A percentile compares a stretch with the other conserved stretches of the same genome.
phyloP scores from a whole-genome alignment of 37 sponge, comb jelly and placozoan species.

The Beroe forskalii region DNA sequence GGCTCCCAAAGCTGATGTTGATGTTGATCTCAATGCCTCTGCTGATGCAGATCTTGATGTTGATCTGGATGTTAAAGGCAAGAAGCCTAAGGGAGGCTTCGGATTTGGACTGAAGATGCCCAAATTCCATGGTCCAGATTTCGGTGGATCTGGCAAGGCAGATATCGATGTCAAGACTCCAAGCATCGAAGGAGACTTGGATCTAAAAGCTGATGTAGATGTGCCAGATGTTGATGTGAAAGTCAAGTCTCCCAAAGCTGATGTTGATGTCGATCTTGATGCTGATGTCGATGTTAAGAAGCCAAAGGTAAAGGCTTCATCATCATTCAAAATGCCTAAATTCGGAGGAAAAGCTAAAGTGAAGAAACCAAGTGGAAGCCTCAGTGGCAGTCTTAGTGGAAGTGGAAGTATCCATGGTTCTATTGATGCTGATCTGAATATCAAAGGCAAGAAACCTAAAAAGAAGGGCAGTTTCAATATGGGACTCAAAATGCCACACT shows the following conservation, averaged over 20 bases:
- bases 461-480: conserved; percentile 20
- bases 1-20: background rate
- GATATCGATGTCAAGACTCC: background rate
- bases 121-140: background rate
- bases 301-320: conserved; percentile 1
- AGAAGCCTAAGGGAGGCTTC: background rate
- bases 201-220: background rate
- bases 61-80: background rate
- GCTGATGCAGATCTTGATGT: conserved; percentile 9
- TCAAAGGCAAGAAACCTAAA: conserved; percentile 3
- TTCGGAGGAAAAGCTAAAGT: background rate
- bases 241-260: background rate
- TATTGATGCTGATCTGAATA: conserved; percentile 11
- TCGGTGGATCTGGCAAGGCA: background rate
- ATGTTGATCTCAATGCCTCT: background rate
- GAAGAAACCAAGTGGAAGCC: conserved; percentile 8
- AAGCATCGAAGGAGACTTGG: background rate
- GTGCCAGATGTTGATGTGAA: conserved; percentile 4
- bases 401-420: background rate
- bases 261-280: conserved; percentile 34
- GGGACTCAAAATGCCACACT: conserved; percentile 9
- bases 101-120: conserved; percentile 30
- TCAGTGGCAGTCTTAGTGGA: conserved; percentile 16
- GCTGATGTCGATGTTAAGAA: conserved; percentile 21
- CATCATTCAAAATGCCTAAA: background rate